A percentile compares a stretch with the other conserved stretches of the same genome.
Evolutionary conservation across 2,797 vertebrate species (phyloP).

Genomic region (Spea hammondii): DNA sequence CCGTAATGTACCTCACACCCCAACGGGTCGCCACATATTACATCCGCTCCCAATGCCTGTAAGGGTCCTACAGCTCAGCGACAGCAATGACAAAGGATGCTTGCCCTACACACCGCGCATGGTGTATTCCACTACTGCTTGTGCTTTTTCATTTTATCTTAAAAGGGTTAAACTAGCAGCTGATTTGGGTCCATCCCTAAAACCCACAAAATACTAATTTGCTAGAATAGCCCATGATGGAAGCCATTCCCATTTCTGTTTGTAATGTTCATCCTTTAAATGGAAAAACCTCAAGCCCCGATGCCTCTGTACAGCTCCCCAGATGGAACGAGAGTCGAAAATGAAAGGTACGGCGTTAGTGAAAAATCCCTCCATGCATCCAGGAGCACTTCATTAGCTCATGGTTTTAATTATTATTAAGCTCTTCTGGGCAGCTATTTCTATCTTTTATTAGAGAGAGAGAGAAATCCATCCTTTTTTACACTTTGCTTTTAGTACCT

Average conservation of each 20-base stretch:
- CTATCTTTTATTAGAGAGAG: conserved; percentile 15
- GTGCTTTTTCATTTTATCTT: no score
- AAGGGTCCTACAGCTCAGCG: no score
- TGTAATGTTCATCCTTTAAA: conserved; percentile 32
- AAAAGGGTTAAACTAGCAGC: no score
- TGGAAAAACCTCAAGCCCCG: conserved; percentile 40
- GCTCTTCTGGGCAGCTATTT: conserved; percentile 10
- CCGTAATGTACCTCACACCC: no score
- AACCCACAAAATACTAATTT: conserved; percentile 14
- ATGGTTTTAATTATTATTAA: conserved; percentile 38
- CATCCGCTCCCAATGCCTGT: no score
- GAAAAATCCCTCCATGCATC: conserved; percentile 34
- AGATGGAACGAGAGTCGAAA: conserved; percentile 18
- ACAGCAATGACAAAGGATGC: no score
- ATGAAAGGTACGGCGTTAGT: conserved; percentile 24
- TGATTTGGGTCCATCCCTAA: neutral
- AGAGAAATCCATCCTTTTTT: conserved; percentile 1
- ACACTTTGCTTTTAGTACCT: neutral
- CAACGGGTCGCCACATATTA: no score
- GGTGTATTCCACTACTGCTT: no score
- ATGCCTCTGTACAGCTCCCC: conserved; percentile 18
- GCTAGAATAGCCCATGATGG: conserved; percentile 23
- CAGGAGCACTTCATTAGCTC: conserved; percentile 32
- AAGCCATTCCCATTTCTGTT: conserved; percentile 15
- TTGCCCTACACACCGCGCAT: no score